A percentile compares a stretch with the other conserved stretches of the same genome.
These are phyloP conservation scores for Pelusios castaneus DNA, from an alignment of 2,113 vertebrate genomes.

Conservation along the genomic window DNA sequence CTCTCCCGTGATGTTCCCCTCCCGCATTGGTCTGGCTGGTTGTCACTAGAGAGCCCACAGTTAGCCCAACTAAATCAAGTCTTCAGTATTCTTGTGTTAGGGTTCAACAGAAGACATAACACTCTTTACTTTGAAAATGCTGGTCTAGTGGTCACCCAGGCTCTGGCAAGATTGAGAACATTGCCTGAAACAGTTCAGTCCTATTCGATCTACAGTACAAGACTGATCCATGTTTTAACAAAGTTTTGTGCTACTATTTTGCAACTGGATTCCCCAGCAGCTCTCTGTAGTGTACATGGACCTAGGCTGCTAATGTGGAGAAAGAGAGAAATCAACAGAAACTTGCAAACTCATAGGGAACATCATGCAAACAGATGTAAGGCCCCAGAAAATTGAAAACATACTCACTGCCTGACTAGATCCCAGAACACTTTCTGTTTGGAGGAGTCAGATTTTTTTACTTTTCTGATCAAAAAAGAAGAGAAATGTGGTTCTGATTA, in stretches of 20 bases:
- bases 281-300: neutral
- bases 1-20: neutral
- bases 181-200: neutral
- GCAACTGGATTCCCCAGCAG: neutral
- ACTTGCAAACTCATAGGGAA: neutral
- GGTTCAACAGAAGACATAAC: neutral
- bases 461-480: neutral
- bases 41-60: neutral
- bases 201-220: neutral
- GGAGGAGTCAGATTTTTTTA: neutral
- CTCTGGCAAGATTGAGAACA: neutral
- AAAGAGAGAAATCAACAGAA: neutral
- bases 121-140: neutral
- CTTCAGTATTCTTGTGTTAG: neutral
- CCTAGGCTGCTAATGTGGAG: neutral
- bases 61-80: neutral
- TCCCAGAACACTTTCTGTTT: fast-evolving
- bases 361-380: fast-evolving
- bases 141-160: neutral
- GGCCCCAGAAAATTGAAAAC: neutral
- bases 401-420: fast-evolving
- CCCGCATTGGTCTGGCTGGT: neutral
- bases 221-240: neutral
- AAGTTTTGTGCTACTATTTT: neutral
- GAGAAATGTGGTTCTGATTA: neutral